Percentiles rank a stretch among this genome's conserved stretches.
Evolutionary conservation across 2,797 vertebrate species (phyloP).

Genomic region (Pipistrellus kuhlii): DNA sequence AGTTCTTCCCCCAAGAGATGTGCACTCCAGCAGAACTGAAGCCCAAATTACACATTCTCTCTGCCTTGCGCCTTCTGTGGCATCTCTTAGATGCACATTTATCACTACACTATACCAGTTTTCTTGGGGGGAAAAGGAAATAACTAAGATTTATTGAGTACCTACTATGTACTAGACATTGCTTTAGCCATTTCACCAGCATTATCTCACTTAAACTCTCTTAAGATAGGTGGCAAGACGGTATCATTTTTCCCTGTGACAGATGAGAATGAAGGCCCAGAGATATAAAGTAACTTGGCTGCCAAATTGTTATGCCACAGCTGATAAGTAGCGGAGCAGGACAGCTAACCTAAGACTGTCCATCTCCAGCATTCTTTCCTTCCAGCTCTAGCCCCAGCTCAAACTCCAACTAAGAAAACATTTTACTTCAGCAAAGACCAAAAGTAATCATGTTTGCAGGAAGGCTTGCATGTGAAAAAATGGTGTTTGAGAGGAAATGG

Average conservation of each 20-base stretch:
- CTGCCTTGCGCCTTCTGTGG: neutral
- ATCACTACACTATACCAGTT: neutral
- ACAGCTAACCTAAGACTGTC: neutral
- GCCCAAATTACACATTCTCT: neutral
- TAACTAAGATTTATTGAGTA: neutral
- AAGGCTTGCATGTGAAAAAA: neutral
- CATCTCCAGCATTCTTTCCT: neutral
- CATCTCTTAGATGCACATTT: neutral
- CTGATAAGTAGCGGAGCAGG: neutral
- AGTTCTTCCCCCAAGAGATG: neutral
- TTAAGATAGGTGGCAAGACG: neutral
- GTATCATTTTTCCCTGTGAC: neutral
- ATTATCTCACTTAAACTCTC: neutral
- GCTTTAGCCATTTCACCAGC: neutral
- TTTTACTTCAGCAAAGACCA: neutral
- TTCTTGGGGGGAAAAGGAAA: neutral
- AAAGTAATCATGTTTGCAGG: neutral
- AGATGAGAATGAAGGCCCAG: neutral
- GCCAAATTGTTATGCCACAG: neutral
- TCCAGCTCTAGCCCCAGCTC: neutral
- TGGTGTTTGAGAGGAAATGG: neutral
- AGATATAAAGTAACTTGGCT: neutral
- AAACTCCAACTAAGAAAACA: neutral
- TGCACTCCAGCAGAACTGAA: neutral
- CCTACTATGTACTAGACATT: neutral